These are phyloP conservation scores for Silurus aristotelis DNA, from an alignment of 2,797 vertebrate species.

Conservation along the genomic window DNA sequence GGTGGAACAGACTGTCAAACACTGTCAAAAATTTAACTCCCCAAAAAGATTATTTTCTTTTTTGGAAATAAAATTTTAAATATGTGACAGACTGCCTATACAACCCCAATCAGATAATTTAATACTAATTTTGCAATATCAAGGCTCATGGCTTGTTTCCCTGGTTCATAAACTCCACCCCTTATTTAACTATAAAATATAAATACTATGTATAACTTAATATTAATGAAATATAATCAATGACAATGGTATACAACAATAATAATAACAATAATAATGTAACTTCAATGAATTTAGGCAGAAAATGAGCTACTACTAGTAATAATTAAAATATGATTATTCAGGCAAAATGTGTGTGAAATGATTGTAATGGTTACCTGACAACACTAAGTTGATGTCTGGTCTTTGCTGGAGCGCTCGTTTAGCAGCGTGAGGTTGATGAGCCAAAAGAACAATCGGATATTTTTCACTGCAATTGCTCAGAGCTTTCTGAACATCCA, in stretches of 20 bases:
- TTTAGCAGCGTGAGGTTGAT: conserved; percentile 80
- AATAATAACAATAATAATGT: background rate
- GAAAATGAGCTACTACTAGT: background rate
- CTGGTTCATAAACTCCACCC: background rate
- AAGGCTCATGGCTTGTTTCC: background rate
- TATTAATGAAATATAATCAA: background rate
- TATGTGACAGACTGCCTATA: too few species aligned
- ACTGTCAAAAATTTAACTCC: too few species aligned
- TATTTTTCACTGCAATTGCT: conserved; percentile 67
- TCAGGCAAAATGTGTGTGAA: background rate
- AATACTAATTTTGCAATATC: background rate
- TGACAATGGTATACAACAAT: background rate
- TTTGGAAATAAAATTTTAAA: too few species aligned
- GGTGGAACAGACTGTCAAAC: too few species aligned
- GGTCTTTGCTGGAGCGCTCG: conserved; percentile 76
- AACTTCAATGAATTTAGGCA: background rate
- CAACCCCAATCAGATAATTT: background rate
- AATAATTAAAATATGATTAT: too few species aligned
- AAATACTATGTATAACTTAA: background rate
- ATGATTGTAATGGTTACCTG: conserved; percentile 58
- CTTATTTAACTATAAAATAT: too few species aligned
- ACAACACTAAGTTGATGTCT: conserved; percentile 79
- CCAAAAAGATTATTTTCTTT: background rate
- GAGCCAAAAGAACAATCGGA: conserved; percentile 76
- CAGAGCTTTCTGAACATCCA: conserved; percentile 78